phyloP scores from a whole-genome alignment of 2,113 vertebrate species.

The Onychorhynchus coronatus region DNA sequence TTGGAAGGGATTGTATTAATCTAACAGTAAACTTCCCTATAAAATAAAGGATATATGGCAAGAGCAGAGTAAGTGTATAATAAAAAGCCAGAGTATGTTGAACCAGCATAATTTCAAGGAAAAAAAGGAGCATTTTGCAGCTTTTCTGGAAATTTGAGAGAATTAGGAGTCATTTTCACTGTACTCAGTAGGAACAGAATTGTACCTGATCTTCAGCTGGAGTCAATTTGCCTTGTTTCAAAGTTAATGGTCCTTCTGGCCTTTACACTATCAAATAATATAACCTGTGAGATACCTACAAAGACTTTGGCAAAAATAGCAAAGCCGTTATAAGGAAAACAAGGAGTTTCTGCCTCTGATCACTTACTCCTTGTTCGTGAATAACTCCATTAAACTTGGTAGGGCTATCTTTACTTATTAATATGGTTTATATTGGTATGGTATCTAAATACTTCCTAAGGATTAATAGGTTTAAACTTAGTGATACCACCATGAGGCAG shows the following conservation, averaged over 20 bases:
- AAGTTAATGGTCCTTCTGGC: neutral
- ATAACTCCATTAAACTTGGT: neutral
- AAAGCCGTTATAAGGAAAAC: neutral
- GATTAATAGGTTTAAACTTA: neutral
- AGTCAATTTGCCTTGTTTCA: neutral
- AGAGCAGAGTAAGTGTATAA: neutral
- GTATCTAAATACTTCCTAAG: neutral
- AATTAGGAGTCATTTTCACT: neutral
- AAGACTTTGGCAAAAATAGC: neutral
- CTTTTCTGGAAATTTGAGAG: neutral
- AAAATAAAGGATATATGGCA: slow-evolving; percentile 17
- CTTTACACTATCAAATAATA: neutral
- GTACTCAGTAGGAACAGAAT: neutral
- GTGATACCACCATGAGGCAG: neutral
- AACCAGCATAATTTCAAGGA: neutral
- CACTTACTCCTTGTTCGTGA: neutral
- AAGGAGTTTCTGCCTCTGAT: neutral
- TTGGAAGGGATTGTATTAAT: slow-evolving; percentile 29
- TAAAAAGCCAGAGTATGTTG: neutral
- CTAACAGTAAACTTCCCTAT: neutral
- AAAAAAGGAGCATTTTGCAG: neutral
- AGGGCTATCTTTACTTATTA: neutral
- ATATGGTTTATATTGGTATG: neutral
- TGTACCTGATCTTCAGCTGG: neutral
- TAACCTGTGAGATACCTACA: neutral